phyloP scores from a whole-genome alignment of 2,797 vertebrate species.

The Cynopterus sphinx region DNA sequence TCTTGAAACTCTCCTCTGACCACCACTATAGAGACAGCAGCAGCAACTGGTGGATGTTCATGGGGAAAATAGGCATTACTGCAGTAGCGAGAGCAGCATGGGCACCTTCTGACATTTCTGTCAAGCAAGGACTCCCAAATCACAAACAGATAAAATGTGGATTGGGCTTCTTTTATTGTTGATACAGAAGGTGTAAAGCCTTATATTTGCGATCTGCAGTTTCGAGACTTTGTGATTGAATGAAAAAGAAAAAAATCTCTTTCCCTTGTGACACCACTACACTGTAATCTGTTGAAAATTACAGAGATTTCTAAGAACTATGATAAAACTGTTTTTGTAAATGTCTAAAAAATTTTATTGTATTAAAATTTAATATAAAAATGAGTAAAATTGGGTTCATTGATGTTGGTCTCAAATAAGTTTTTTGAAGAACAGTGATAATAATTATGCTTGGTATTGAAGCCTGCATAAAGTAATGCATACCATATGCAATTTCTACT shows the following conservation, averaged over 20 bases:
- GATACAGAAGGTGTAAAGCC: not conserved
- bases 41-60: not conserved
- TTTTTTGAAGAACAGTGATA: slow-evolving; percentile 31
- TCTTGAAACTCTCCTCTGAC: not conserved
- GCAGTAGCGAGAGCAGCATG: not conserved
- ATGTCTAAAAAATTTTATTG: slow-evolving; percentile 26
- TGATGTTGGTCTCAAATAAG: slow-evolving; percentile 34
- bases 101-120: not conserved
- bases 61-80: not conserved
- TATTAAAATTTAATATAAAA: slow-evolving; percentile 57
- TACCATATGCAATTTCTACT: slow-evolving; percentile 52
- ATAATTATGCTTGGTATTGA: slow-evolving; percentile 55
- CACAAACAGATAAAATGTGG: not conserved
- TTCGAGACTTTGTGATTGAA: not conserved
- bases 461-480: slow-evolving; percentile 32
- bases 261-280: not conserved
- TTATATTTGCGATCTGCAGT: not conserved
- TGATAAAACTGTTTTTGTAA: not conserved
- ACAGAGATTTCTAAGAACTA: not conserved
- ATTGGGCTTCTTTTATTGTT: not conserved
- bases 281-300: not conserved
- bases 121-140: not conserved
- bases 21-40: not conserved
- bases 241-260: not conserved
- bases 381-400: slow-evolving; percentile 36